Evolutionary conservation across 2,888 invertebrate genomes (phyloP).

Genomic region (Meiosimyza platycephala): DNA sequence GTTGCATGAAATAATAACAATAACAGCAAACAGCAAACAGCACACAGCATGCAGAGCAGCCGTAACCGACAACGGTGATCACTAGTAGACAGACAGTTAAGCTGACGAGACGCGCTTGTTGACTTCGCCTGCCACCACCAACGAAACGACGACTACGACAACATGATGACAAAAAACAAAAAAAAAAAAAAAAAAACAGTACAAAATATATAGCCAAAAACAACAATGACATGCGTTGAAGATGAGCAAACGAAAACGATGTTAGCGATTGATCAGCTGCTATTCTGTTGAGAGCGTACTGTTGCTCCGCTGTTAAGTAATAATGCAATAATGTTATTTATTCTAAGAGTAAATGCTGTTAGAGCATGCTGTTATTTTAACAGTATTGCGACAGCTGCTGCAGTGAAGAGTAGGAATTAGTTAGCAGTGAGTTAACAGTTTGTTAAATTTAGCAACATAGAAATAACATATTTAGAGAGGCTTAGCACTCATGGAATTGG

Average conservation of each 20-base stretch:
- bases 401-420: too few species aligned
- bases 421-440: too few species aligned
- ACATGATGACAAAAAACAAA: conserved; percentile 35
- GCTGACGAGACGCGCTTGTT: too few species aligned
- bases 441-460: too few species aligned
- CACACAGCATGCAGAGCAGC: conserved; percentile 40
- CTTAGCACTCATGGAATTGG: too few species aligned
- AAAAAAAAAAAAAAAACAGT: background rate
- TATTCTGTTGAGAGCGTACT: background rate
- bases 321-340: too few species aligned
- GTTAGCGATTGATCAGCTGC: background rate
- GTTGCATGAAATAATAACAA: conserved; percentile 47
- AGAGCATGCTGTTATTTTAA: background rate
- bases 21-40: conserved; percentile 17
- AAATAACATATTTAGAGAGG: too few species aligned
- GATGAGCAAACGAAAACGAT: conserved; percentile 24
- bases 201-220: conserved; percentile 29
- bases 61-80: conserved; percentile 2
- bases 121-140: background rate
- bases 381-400: background rate
- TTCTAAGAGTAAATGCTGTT: background rate
- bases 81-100: too few species aligned
- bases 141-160: conserved; percentile 28
- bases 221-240: conserved; percentile 16
- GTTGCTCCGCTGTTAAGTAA: too few species aligned